Evolutionary conservation across 2,797 vertebrate species (phyloP).

Genomic region (Anabacerthia variegaticeps): DNA sequence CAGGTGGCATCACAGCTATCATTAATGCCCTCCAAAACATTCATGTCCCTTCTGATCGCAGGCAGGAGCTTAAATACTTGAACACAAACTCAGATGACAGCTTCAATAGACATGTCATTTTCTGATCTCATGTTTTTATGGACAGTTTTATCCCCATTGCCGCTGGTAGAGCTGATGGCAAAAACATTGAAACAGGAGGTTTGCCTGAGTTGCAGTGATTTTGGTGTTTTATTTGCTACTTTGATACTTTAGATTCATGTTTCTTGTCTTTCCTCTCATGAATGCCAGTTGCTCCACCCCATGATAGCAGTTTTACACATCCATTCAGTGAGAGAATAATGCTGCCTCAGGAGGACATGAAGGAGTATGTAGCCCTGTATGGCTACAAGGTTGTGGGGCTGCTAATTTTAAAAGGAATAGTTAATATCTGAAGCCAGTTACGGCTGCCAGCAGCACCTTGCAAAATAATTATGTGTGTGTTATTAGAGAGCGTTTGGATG

Average conservation of each 20-base stretch:
- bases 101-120: not conserved
- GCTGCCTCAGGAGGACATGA: not conserved
- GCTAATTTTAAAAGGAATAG: not conserved
- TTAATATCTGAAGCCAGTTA: not conserved
- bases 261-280: not conserved
- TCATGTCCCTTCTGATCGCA: not conserved
- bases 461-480: not conserved
- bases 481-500: not conserved
- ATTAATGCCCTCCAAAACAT: not conserved
- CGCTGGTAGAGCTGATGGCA: not conserved
- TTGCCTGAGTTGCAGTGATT: not conserved
- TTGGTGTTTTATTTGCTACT: not conserved
- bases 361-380: fast-evolving
- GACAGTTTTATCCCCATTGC: not conserved
- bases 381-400: not conserved
- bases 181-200: not conserved
- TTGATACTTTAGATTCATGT: not conserved
- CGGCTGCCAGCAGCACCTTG: not conserved
- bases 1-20: not conserved
- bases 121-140: not conserved
- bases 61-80: not conserved
- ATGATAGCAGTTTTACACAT: not conserved
- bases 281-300: not conserved
- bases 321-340: not conserved
- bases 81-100: not conserved